Conservation (phyloP, 2,888 invertebrate species). For the Pherbina coryleti region DNA sequence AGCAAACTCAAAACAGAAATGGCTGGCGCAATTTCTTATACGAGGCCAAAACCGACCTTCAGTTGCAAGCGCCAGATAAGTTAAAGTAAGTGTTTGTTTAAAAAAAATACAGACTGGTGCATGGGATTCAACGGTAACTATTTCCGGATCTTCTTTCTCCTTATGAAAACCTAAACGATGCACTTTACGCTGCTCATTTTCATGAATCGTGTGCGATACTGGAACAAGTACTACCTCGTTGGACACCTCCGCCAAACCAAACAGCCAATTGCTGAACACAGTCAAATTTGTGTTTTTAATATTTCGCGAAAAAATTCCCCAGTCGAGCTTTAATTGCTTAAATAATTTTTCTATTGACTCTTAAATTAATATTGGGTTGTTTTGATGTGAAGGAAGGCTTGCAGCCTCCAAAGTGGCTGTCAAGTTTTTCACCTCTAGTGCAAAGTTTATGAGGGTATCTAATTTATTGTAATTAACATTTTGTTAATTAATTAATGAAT, state of each 20-base stretch:
- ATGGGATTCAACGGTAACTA: no score
- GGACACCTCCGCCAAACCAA: slow-evolving; percentile 22
- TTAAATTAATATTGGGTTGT: slow-evolving; percentile 12
- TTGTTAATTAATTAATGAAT: no score
- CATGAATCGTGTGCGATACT: background rate
- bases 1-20: no score
- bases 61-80: no score
- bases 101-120: no score
- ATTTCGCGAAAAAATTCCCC: slow-evolving; percentile 13
- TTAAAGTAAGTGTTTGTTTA: no score
- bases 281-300: background rate
- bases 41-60: no score
- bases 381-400: slow-evolving; percentile 3
- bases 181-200: background rate
- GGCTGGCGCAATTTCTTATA: no score
- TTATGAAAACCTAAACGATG: slow-evolving; percentile 28
- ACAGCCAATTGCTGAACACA: slow-evolving; percentile 37
- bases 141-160: background rate
- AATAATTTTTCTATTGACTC: background rate
- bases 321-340: slow-evolving; percentile 27
- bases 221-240: slow-evolving; percentile 17
- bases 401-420: slow-evolving; percentile 30
- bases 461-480: slow-evolving; percentile 27
- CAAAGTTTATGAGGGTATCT: slow-evolving; percentile 29
- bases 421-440: slow-evolving; percentile 37